These are phyloP conservation scores for Sesia apiformis DNA, from an alignment of 2,888 invertebrate species.

Conservation along the genomic window DNA sequence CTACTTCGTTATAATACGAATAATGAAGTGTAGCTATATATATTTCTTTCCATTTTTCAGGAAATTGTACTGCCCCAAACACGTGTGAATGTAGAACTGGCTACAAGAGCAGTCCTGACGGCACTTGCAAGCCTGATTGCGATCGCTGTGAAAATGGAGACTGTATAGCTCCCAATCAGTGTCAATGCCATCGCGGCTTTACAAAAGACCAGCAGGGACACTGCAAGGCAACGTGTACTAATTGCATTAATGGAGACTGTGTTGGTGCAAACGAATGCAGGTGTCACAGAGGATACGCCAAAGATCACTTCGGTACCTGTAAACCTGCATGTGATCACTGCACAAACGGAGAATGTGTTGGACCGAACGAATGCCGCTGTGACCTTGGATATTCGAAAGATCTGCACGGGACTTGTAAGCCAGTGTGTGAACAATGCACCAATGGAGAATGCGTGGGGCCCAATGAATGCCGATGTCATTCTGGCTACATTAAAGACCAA, in stretches of 20 bases:
- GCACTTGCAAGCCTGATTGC: constrained; percentile 56
- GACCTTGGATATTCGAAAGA: neutral
- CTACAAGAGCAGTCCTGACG: constrained; percentile 47
- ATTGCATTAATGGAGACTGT: constrained; percentile 50
- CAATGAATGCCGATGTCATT: constrained; percentile 68
- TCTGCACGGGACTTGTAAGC: constrained; percentile 27
- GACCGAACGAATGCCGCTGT: constrained; percentile 63
- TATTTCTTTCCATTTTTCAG: constrained; percentile 27
- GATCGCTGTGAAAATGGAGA: constrained; percentile 52
- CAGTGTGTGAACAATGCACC: constrained; percentile 14
- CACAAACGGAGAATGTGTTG: constrained; percentile 47
- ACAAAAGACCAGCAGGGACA: constrained; percentile 8
- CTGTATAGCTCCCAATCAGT: constrained; percentile 64
- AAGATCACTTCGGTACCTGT: constrained; percentile 7
- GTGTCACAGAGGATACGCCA: constrained; percentile 39
- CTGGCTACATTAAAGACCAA: constrained; percentile 25
- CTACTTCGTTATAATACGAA: too few relatives aligned
- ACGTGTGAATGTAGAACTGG: constrained; percentile 75
- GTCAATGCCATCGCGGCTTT: constrained; percentile 50
- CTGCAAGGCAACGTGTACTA: constrained; percentile 38
- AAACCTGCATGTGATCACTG: constrained; percentile 38
- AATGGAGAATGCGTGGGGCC: constrained; percentile 67
- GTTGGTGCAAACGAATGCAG: constrained; percentile 64
- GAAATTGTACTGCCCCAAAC: constrained; percentile 72
- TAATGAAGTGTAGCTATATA: too few relatives aligned